A percentile compares a stretch with the other conserved stretches of the same genome.
These are phyloP conservation scores for Diadophis punctatus DNA, from an alignment of 2,113 vertebrate species.

Conservation along the genomic window DNA sequence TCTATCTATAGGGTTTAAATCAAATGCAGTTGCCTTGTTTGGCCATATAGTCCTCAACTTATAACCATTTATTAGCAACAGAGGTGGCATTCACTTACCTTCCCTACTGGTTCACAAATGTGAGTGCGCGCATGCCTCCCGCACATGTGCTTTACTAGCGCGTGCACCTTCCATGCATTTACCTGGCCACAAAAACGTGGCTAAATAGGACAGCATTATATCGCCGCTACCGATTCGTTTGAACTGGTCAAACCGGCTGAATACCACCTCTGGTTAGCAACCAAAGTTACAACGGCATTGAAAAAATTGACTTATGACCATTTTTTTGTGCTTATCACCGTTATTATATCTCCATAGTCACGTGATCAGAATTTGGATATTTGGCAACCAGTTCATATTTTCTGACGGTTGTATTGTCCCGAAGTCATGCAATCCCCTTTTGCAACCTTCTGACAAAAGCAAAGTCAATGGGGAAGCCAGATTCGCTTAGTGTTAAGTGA, in stretches of 20 bases:
- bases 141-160: too few species aligned
- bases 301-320: background rate
- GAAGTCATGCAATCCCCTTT: background rate
- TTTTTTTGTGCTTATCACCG: background rate
- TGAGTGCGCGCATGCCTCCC: too few species aligned
- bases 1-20: background rate
- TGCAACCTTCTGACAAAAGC: background rate
- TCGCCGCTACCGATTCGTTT: too few species aligned
- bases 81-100: too few species aligned
- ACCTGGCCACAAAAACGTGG: too few species aligned
- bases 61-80: background rate
- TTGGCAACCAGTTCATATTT: background rate
- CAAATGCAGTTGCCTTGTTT: background rate
- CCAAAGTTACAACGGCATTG: background rate
- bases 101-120: too few species aligned
- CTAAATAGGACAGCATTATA: too few species aligned
- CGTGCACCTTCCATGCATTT: too few species aligned
- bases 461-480: background rate
- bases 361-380: background rate
- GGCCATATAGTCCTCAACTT: background rate
- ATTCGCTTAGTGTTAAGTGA: background rate
- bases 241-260: too few species aligned
- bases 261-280: too few species aligned
- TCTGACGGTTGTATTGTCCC: fast-evolving
- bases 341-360: background rate